A percentile compares a stretch with the other conserved stretches of the same genome.
phyloP scores from a whole-genome alignment of 1,140 invertebrate species.

The Copidosoma floridanum region DNA sequence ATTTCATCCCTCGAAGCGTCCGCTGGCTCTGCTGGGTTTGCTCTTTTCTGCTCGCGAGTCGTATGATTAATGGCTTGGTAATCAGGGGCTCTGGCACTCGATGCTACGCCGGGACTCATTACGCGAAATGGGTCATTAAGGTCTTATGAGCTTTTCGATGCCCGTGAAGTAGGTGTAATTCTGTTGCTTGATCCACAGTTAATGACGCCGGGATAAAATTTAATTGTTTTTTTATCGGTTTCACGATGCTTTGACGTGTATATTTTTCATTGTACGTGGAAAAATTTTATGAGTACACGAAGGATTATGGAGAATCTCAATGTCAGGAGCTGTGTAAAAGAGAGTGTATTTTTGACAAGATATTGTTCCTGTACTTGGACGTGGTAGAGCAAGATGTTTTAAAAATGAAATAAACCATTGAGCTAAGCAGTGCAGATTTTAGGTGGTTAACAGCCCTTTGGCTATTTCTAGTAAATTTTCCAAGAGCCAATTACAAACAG shows the following conservation, averaged over 20 bases:
- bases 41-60: slow-evolving; percentile 25
- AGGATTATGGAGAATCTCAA: background rate
- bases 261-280: background rate
- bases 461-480: too few species aligned
- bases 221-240: too few species aligned
- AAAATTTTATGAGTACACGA: background rate
- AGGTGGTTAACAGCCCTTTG: slow-evolving; percentile 26
- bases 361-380: slow-evolving; percentile 26
- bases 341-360: slow-evolving; percentile 16
- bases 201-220: too few species aligned
- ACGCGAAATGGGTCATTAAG: too few species aligned
- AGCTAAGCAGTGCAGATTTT: slow-evolving; percentile 39
- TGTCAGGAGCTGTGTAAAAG: background rate
- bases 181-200: too few species aligned
- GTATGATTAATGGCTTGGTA: slow-evolving; percentile 47
- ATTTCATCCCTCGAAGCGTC: slow-evolving; percentile 40
- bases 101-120: background rate
- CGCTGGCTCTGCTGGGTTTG: slow-evolving; percentile 1
- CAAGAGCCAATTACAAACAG: too few species aligned
- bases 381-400: slow-evolving; percentile 44
- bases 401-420: slow-evolving; percentile 54
- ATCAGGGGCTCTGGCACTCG: too few species aligned
- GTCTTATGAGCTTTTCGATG: slow-evolving; percentile 26
- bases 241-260: too few species aligned
- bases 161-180: too few species aligned